Evolutionary conservation across 2,888 invertebrate genomes (phyloP), one percentile per base, ranked within the genome.

Genomic region (Heliconius sara): DNA sequence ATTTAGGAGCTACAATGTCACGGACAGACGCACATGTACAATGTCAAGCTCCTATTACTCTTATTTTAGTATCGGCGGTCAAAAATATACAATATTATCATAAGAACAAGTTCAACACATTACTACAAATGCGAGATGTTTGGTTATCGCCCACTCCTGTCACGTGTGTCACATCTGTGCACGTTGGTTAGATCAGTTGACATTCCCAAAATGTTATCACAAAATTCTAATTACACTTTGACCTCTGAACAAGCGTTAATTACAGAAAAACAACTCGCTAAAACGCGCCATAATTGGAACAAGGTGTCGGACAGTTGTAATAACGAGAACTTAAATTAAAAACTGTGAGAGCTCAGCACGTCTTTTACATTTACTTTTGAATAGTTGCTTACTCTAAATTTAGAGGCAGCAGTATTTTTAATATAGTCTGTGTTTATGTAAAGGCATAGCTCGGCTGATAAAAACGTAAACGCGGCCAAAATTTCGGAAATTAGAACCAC

Each of bases 301-400:
- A 75, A 63, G 75, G 65, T 63, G 63, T 75, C 75, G 65, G 75
- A 75, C 63, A 75, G 65, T 66, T 22, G 65, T 75, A 73, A 73
- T 60, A 75, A 75, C 75, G 75, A 65, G 39, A 65, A 47, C 47
- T 65, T 43, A 66, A 66, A 66, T 75, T 75, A 66, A 75, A 75
- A 75, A 75, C 65, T 39, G 39, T 12, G 65, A 74, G 43, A 75
- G n/a, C 74, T 65, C 39, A 43, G 63, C 74, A 25, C 43, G 65
- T 65, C 65, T 65, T 63, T 73, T 73, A 73, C 34, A 73, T 60
- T 60, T 73, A 73, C 73, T 73, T 30, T 73, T 73, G n/a, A 73
- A 57, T 73, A 73, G 34, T 73, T 73, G 60, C 57, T 30, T 60
- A n/a, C 34, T 73, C 57, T 73, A 57, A 73, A 34, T 60, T 73